Percentiles rank a stretch among this genome's conserved stretches.
Conservation (phyloP, 2,113 vertebrate genomes). For the Smithornis capensis region DNA sequence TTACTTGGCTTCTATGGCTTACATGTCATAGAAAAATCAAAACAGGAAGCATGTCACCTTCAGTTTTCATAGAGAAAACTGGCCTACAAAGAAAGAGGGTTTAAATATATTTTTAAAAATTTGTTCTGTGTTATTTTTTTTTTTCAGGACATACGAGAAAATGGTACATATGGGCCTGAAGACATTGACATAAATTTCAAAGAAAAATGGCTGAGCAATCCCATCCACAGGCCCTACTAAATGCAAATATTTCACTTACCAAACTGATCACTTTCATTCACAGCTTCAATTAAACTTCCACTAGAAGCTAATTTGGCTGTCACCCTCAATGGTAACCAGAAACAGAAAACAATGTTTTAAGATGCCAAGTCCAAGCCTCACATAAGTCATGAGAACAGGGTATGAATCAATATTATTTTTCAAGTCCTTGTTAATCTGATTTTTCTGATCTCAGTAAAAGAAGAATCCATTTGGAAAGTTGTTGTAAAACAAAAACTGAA, state of each 20-base stretch:
- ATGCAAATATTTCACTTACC: background rate
- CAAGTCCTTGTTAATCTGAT: background rate
- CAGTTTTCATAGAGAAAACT: background rate
- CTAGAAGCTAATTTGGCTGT: background rate
- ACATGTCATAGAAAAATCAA: background rate
- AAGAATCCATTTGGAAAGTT: background rate
- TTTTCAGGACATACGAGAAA: background rate
- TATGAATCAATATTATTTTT: background rate
- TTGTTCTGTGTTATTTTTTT: background rate
- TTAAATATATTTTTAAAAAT: background rate
- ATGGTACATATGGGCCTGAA: background rate
- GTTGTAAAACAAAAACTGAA: too few species aligned
- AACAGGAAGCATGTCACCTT: background rate
- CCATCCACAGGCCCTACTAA: background rate
- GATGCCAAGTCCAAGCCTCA: background rate
- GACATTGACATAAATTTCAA: background rate
- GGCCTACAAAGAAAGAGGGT: background rate
- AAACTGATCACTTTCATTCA: background rate
- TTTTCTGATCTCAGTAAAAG: background rate
- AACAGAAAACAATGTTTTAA: background rate
- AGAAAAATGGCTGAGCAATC: background rate
- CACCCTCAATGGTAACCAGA: background rate
- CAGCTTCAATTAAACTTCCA: background rate
- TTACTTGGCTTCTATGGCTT: background rate
- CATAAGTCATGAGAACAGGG: background rate